phyloP scores from a whole-genome alignment of 2,113 vertebrate genomes.

The Rhineura floridana region DNA sequence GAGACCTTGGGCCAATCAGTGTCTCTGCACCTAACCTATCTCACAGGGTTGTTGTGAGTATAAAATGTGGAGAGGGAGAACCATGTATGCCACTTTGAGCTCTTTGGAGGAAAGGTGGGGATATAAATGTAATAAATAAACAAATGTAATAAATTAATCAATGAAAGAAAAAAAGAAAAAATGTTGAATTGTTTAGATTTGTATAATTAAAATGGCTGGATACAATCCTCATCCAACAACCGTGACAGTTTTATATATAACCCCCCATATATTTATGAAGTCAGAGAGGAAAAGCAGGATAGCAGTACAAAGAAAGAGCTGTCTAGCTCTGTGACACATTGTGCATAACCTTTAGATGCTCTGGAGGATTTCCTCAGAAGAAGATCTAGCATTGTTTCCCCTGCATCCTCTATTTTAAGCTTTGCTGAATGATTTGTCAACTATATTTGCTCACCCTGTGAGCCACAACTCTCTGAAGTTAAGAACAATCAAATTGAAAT shows the following conservation, averaged over 20 bases:
- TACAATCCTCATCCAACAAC: neutral
- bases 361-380: neutral
- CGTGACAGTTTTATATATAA: neutral
- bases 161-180: neutral
- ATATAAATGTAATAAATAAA: no score
- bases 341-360: neutral
- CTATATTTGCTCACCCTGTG: neutral
- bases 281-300: neutral
- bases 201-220: neutral
- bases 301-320: accelerated
- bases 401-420: neutral
- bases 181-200: neutral
- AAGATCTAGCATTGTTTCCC: accelerated
- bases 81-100: no score
- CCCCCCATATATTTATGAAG: neutral
- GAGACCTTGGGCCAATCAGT: no score
- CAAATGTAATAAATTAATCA: no score
- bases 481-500: neutral
- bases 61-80: no score
- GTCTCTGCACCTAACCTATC: no score
- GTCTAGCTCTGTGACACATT: neutral
- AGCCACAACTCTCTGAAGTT: neutral
- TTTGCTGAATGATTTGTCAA: neutral
- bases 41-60: no score
- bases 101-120: no score